Base-by-base conservation (phyloP, 1,140 invertebrate species). In the Zophobas morio region DNA sequence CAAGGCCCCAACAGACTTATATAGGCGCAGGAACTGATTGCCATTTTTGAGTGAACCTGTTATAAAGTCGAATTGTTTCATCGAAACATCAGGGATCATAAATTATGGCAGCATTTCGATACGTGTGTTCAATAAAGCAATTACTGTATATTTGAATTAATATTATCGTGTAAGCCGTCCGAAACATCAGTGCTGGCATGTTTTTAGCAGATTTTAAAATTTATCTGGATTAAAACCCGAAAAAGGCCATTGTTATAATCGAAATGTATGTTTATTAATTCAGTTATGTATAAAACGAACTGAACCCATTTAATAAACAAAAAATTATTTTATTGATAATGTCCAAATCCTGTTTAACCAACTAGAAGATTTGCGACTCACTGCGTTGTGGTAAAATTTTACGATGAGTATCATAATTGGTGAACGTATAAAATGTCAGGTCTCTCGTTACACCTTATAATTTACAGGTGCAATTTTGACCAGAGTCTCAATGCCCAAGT, bases 31-130 rank as follows among this genome's bases (percentile, higher is more conserved):
- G 33, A 66, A 40, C 32, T 77, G 75, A 78, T 78, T 78, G 73
- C 56, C 56, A 75, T 75, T 78, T 78, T 78, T 75, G 60, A 74
- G 37, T 54, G n/a, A 35, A 3, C 34, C 6, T 2, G 60, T 47
- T 76, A 76, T 66, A 70, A 70, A 75, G 60, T 75, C 73, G 46
- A 63, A 75, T 75, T 60, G 73, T 75, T 75, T 75, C 8, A n/a
- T n/a, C 2, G 49, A 74, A 74, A 74, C 39, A 20, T 32, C 8
- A 51, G 51, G 20, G 20, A 20, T n/a, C 8, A 47, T 46, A 34
- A 40, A 36, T 34, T 8, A 6, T 71, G 20, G 5, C 5, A 33
- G 6, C 3, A 34, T 1, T 6, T 36, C 70, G 46, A 54, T 72
- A 40, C 51, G 8, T 51, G 37, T 72, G 46, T 51, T 47, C 34